Conservation (phyloP, 2,888 invertebrate species). For the Ophioninae sp. region DNA sequence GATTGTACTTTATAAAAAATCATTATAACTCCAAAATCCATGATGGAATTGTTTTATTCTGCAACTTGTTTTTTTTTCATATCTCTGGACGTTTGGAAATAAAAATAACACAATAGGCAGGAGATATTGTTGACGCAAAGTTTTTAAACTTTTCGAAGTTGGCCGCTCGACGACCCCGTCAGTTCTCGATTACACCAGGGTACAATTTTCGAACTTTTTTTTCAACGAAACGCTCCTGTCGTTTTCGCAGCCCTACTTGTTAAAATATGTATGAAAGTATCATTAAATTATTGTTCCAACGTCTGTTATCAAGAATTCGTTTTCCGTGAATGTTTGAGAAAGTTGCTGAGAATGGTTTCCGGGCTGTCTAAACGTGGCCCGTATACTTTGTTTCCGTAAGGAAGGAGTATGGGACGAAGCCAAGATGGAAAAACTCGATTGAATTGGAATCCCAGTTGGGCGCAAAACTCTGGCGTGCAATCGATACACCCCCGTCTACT, state of each 20-base stretch:
- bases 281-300: background rate
- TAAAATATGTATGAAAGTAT: background rate
- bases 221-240: background rate
- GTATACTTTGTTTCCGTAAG: background rate
- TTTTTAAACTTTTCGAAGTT: too few species aligned
- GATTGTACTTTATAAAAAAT: background rate
- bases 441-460: conserved; percentile 22
- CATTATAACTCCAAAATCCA: background rate
- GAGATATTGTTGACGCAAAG: too few species aligned
- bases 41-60: background rate
- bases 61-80: background rate
- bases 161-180: too few species aligned
- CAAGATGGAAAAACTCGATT: background rate
- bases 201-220: background rate
- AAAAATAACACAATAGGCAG: background rate
- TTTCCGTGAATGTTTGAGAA: background rate
- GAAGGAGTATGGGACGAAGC: background rate
- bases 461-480: conserved; percentile 9
- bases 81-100: background rate
- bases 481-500: background rate
- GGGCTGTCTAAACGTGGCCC: background rate
- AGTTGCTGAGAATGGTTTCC: background rate
- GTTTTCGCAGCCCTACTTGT: background rate
- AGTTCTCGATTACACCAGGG: too few species aligned
- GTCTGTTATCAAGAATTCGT: background rate